Evolutionary conservation across 1,140 invertebrate genomes (phyloP).

Genomic region (Scaptomyza graminum): DNA sequence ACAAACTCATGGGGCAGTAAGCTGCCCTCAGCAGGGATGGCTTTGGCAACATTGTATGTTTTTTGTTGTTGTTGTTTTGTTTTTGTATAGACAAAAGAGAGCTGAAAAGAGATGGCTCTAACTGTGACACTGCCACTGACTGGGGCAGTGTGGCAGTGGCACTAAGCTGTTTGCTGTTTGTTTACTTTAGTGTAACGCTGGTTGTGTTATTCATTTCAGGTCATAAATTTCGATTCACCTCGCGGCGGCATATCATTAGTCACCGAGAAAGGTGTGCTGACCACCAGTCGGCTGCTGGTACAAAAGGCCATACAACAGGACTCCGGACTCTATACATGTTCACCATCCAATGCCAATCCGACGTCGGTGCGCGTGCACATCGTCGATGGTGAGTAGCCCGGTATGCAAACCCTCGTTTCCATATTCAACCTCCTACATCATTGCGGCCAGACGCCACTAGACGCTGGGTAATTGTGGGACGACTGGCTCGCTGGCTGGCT

Average conservation of each 20-base stretch:
- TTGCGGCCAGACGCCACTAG: too few species aligned
- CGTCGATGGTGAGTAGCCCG: slow-evolving; percentile 89
- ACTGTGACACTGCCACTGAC: too few species aligned
- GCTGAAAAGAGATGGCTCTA: too few species aligned
- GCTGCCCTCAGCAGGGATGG: background rate
- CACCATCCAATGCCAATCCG: slow-evolving; percentile 91
- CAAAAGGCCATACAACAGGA: slow-evolving; percentile 90
- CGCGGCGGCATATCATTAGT: slow-evolving; percentile 91
- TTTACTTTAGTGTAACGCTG: slow-evolving; percentile 4
- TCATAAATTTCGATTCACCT: slow-evolving; percentile 92
- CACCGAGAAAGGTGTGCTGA: slow-evolving; percentile 91
- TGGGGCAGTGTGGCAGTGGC: slow-evolving; percentile 18
- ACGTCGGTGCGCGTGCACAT: slow-evolving; percentile 91
- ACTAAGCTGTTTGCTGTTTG: slow-evolving; percentile 58
- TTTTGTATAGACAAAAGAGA: background rate
- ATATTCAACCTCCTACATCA: background rate
- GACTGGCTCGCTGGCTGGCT: too few species aligned
- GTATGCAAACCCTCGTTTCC: slow-evolving; percentile 64
- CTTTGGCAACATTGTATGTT: too few species aligned
- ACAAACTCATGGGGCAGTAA: slow-evolving; percentile 42
- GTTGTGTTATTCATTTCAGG: slow-evolving; percentile 83
- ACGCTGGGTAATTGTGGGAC: too few species aligned
- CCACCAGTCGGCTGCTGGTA: slow-evolving; percentile 91
- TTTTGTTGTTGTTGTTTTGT: background rate
- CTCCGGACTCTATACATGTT: slow-evolving; percentile 90